A percentile compares a stretch with the other conserved stretches of the same genome.
Conservation (phyloP, 2,888 invertebrate species). For the Carpatolechia fugitivella region DNA sequence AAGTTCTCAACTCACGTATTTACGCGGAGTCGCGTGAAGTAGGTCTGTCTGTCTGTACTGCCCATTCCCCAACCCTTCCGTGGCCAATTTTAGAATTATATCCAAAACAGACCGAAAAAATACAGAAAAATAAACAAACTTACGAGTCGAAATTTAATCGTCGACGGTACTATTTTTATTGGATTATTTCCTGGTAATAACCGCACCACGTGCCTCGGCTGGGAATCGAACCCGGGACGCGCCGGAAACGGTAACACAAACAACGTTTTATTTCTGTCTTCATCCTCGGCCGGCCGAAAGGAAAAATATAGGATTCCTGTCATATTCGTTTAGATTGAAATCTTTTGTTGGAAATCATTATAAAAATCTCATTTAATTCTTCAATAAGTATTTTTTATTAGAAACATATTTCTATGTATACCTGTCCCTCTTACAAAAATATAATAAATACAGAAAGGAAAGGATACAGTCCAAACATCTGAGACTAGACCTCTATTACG, state of each 20-base stretch:
- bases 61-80: slow-evolving; percentile 1
- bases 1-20: not conserved
- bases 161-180: slow-evolving; percentile 66
- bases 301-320: not conserved
- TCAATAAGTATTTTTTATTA: too few relatives aligned
- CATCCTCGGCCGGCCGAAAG: slow-evolving; percentile 37
- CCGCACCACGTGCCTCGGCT: slow-evolving; percentile 57
- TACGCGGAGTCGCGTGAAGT: not conserved
- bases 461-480: too few relatives aligned
- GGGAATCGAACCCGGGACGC: slow-evolving; percentile 59
- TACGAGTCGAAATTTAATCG: slow-evolving; percentile 55
- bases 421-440: too few relatives aligned
- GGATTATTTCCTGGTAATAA: slow-evolving; percentile 70
- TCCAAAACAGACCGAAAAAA: not conserved
- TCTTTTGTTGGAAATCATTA: slow-evolving; percentile 25
- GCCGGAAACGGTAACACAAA: slow-evolving; percentile 76
- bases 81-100: not conserved
- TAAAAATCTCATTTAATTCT: too few relatives aligned
- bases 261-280: slow-evolving; percentile 76
- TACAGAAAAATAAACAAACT: slow-evolving; percentile 8
- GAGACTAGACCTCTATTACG: not conserved
- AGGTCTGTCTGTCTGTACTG: not conserved
- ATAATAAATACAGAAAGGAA: not conserved
- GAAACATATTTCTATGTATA: too few relatives aligned
- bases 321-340: slow-evolving; percentile 12